Base-by-base conservation (phyloP, 1,140 invertebrate species). In the Papilio polytes region DNA sequence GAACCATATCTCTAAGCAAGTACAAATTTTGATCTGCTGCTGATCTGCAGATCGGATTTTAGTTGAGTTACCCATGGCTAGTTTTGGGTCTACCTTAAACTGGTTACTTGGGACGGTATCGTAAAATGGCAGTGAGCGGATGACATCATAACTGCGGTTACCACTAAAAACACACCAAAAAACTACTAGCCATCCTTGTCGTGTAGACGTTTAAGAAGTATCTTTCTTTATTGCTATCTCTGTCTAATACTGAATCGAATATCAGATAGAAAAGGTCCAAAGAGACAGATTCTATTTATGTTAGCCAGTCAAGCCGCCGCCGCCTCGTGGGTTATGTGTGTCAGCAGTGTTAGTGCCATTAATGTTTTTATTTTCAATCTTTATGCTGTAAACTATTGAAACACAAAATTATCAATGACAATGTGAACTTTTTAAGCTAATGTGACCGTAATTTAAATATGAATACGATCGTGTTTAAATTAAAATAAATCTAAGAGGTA, bases 331-430 rank as follows among this genome's bases (percentile, higher is more conserved):
- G 74, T 63, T 20, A 53, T 70, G 22, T 70, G 22, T 70, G 63
- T 48, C 1, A 48, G 36, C 36, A 41, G 6, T 41, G 36, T 41
- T 41, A 48, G 59, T 63, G 56, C 20, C 3, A 13, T 4, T 26
- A 15, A 63, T 63, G 59, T 63, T 63, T 63, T 63, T 26, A 63
- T 26, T 63, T 63, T 63, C 59, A 26, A 63, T 63, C 3, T 9
- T 63, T 66, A 31, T 63, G 78, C 41, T 63, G 51, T 31, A 76
- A 63, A 26, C 10, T 78, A 76, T 77, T 41, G 48, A 44, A 63
- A 78, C 66, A 81, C 59, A 82, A 74, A 72, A 63, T 83, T 81
- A 85, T 85, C 79, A 86, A 89, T 83, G 80, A 89, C 88, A 90
- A 89, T 89, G 87, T 90, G 87, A 87, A 84, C 80, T 10, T 31